Conservation (phyloP, 2,888 invertebrate species). For the Bellardia pandia region DNA sequence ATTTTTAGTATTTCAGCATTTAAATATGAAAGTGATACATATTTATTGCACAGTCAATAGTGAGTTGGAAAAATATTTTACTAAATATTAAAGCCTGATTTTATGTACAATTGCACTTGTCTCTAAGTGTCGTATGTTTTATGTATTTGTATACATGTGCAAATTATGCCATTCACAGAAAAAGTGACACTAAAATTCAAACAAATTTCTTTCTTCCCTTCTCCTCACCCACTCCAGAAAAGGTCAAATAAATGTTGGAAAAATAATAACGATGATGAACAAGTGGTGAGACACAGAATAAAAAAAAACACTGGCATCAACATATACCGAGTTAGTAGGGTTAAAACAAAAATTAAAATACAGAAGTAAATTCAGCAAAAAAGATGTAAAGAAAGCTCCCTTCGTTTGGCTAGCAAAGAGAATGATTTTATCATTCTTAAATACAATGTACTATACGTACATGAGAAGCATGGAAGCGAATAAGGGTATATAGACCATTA, state of each 20-base stretch:
- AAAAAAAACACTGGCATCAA: conserved; percentile 45
- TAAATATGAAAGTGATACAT: too few species aligned
- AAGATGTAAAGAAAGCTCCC: not conserved
- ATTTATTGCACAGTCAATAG: too few species aligned
- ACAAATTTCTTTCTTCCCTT: conserved; percentile 25
- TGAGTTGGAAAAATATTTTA: too few species aligned
- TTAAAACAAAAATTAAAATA: conserved; percentile 17
- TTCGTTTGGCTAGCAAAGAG: not conserved
- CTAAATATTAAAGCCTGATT: not conserved
- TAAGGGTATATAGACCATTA: too few species aligned
- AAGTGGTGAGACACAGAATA: conserved; percentile 39
- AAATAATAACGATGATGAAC: conserved; percentile 56
- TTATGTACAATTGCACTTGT: conserved; percentile 22
- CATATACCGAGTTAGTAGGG: conserved; percentile 63
- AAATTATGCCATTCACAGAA: conserved; percentile 45
- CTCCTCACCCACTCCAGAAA: conserved; percentile 31
- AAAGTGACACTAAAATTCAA: conserved; percentile 59
- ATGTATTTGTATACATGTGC: conserved; percentile 11
- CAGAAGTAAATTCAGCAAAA: not conserved
- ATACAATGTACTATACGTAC: not conserved
- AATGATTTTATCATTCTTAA: conserved; percentile 6
- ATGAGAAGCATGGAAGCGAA: too few species aligned
- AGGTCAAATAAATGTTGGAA: conserved; percentile 62
- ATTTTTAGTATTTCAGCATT: too few species aligned
- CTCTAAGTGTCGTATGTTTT: not conserved